Evolutionary conservation across 2,113 vertebrate species (phyloP).

Genomic region (Hoplias malabaricus): DNA sequence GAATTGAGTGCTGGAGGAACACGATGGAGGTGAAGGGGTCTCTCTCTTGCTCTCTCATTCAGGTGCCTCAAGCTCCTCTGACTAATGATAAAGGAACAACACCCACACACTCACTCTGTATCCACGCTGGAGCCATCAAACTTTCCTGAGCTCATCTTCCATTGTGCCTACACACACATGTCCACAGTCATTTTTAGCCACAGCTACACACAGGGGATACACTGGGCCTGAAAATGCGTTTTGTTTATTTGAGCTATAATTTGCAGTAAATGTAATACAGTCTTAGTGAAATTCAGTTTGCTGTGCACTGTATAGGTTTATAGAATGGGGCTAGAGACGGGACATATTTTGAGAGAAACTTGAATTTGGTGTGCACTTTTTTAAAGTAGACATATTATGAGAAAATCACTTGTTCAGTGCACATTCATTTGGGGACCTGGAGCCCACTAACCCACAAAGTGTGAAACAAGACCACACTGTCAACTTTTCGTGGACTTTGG

Average conservation of each 20-base stretch:
- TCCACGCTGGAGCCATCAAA: conserved; percentile 17
- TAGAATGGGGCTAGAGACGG: too few species aligned
- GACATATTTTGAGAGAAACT: too few species aligned
- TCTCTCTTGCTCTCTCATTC: conserved; percentile 48
- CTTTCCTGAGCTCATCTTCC: not conserved
- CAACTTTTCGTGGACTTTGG: too few species aligned
- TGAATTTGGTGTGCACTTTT: too few species aligned
- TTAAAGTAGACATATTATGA: too few species aligned
- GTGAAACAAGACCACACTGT: too few species aligned
- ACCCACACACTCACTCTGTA: conserved; percentile 46
- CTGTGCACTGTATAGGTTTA: not conserved
- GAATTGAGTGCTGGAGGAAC: conserved; percentile 56
- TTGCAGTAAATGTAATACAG: not conserved
- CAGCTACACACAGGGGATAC: not conserved
- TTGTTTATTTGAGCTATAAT: not conserved
- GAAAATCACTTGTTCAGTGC: too few species aligned
- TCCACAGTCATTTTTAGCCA: not conserved
- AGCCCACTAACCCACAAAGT: too few species aligned
- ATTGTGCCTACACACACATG: not conserved
- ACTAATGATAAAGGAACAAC: conserved; percentile 64
- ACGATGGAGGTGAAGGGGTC: conserved; percentile 48
- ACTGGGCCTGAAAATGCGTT: not conserved
- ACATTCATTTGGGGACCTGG: too few species aligned
- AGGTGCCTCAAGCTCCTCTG: conserved; percentile 47
- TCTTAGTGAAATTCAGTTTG: not conserved